Evolutionary conservation across 2,113 vertebrate genomes (phyloP).

Genomic region (Genyomyrus donnyi): DNA sequence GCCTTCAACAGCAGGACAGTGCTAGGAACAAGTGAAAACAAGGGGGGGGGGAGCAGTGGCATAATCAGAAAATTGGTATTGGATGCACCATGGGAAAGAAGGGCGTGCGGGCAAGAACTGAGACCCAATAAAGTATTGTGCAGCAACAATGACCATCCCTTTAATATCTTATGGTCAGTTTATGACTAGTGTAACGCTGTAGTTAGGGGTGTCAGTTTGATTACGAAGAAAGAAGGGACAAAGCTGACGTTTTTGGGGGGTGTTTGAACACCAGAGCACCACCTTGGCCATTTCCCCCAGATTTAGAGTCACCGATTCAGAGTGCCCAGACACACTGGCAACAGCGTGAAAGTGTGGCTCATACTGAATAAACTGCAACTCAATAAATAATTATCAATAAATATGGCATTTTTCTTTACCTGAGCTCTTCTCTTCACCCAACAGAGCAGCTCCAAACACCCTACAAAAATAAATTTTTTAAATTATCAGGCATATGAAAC

Average conservation of each 20-base stretch:
- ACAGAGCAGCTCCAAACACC: slow-evolving; percentile 46
- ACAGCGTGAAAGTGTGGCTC: not conserved
- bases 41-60: not conserved
- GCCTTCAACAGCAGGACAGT: no score
- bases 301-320: not conserved
- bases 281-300: not conserved
- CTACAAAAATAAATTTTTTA: slow-evolving; percentile 20
- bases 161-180: not conserved
- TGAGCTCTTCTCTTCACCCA: slow-evolving; percentile 39
- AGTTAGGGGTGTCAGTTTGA: not conserved
- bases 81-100: not conserved
- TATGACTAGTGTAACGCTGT: not conserved
- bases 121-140: not conserved
- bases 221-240: not conserved
- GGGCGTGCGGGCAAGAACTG: not conserved
- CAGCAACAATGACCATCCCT: not conserved
- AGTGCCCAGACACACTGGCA: not conserved
- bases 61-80: not conserved
- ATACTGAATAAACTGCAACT: not conserved
- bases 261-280: not conserved
- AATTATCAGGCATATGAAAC: not conserved
- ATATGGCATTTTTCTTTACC: slow-evolving; percentile 24
- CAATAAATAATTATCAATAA: not conserved
- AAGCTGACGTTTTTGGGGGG: not conserved
- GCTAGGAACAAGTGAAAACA: not conserved